These are phyloP conservation scores for Phodopus roborovskii DNA, from an alignment of 2,113 vertebrate genomes.

Conservation along the genomic window DNA sequence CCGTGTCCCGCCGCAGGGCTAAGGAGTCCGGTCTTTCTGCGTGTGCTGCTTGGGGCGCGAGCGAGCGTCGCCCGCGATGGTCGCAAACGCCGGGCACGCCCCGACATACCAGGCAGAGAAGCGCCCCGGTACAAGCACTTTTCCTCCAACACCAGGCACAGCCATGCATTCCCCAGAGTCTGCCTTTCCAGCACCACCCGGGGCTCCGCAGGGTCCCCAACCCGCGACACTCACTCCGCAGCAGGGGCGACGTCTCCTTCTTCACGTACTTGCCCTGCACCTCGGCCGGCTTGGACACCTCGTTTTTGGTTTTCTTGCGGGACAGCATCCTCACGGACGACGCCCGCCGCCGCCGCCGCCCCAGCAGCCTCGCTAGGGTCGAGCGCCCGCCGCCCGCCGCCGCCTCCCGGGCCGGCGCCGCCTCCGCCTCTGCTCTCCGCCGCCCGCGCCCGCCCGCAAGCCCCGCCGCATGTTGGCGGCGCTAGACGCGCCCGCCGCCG, in stretches of 20 bases:
- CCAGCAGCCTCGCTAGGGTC: conserved; percentile 4
- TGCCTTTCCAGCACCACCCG: neutral
- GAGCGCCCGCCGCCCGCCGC: conserved; percentile 1
- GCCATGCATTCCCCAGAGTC: neutral
- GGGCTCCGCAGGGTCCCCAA: neutral
- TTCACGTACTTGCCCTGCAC: conserved; percentile 99
- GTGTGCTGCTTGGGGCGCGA: neutral
- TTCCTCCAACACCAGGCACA: neutral
- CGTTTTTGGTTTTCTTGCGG: conserved; percentile 97
- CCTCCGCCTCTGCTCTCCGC: conserved; percentile 56
- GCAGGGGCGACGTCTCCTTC: conserved; percentile 97
- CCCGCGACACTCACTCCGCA: conserved; percentile 92
- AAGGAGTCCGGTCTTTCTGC: neutral
- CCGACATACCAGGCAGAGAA: too few species aligned
- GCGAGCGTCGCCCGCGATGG: neutral
- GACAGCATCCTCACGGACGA: conserved; percentile 92
- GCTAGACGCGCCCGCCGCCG: conserved; percentile 69
- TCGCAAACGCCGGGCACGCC: neutral
- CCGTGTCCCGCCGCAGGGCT: neutral
- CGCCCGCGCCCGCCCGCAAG: conserved; percentile 57
- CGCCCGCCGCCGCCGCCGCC: conserved; percentile 4
- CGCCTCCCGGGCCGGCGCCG: conserved; percentile 43
- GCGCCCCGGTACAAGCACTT: neutral
- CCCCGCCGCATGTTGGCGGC: conserved; percentile 71
- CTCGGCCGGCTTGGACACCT: conserved; percentile 96